Evolutionary conservation across 2,888 invertebrate genomes (phyloP).

Genomic region (Horisme vitalbata): DNA sequence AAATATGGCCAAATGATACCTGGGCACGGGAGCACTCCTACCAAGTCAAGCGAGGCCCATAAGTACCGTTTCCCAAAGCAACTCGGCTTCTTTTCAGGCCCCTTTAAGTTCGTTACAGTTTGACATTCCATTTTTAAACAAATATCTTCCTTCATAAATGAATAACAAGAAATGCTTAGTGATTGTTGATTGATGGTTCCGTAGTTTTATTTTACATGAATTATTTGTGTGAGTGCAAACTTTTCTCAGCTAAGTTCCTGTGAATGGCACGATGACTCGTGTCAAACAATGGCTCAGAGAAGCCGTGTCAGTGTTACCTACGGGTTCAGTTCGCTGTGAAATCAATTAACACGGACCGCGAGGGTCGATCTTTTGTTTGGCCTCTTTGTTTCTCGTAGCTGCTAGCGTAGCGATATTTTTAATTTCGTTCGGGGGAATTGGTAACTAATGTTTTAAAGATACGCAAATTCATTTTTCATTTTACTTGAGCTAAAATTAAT

Average conservation of each 20-base stretch:
- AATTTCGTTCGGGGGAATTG: slow-evolving; percentile 31
- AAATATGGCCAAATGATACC: no score
- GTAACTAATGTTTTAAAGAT: slow-evolving; percentile 9
- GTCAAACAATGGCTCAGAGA: slow-evolving; percentile 17
- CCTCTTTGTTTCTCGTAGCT: slow-evolving; percentile 30
- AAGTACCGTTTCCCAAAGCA: no score
- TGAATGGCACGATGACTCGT: slow-evolving; percentile 11
- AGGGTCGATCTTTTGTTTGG: slow-evolving; percentile 32
- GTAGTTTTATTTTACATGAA: slow-evolving; percentile 2
- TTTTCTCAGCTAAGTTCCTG: slow-evolving; percentile 6
- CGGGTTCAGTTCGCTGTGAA: slow-evolving; percentile 32
- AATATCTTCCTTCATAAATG: no score
- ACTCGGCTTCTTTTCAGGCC: no score
- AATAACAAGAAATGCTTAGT: no score
- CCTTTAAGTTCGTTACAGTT: no score
- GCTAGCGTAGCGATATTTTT: slow-evolving; percentile 33
- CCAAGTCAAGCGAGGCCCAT: no score
- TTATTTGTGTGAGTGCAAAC: slow-evolving; percentile 3
- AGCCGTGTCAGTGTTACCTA: slow-evolving; percentile 22
- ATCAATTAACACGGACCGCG: slow-evolving; percentile 33
- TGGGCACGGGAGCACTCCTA: no score
- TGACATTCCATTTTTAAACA: no score
- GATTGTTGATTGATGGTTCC: background rate
- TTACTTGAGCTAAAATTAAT: no score
- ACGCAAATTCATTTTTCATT: background rate